Conservation (phyloP, 2,113 vertebrate genomes). For the Poecilia latipinna region DNA sequence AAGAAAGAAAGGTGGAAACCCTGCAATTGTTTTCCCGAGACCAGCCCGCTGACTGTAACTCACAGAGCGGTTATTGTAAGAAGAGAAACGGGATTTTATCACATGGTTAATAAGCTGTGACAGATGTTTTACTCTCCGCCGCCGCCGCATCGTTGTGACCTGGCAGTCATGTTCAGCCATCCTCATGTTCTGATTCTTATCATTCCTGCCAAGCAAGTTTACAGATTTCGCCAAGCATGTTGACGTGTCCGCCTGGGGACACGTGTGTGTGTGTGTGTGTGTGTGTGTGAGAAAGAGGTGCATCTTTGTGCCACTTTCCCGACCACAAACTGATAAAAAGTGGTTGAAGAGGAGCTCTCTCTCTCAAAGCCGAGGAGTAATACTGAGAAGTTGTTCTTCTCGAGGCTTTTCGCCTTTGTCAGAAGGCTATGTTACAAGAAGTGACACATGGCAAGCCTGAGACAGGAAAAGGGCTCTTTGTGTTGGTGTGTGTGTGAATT, state of each 20-base stretch:
- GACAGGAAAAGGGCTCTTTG: conserved; percentile 70
- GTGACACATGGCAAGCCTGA: conserved; percentile 56
- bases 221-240: neutral
- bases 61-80: conserved; percentile 46
- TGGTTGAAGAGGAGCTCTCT: conserved; percentile 1
- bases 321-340: conserved; percentile 29
- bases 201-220: conserved; percentile 65
- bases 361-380: conserved; percentile 44
- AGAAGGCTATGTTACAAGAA: conserved; percentile 76
- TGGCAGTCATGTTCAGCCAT: neutral
- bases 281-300: neutral
- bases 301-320: conserved; percentile 43
- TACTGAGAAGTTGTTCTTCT: conserved; percentile 57
- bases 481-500: conserved; percentile 11
- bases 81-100: conserved; percentile 47
- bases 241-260: conserved; percentile 8
- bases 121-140: conserved; percentile 44
- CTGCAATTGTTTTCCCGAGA: conserved; percentile 38
- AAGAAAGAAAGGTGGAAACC: conserved; percentile 20
- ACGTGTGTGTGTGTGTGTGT: neutral
- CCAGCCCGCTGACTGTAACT: conserved; percentile 45
- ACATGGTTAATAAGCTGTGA: conserved; percentile 40
- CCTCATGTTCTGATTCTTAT: conserved; percentile 52
- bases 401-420: conserved; percentile 54
- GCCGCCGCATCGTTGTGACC: conserved; percentile 38